These are phyloP conservation scores for Folsomia candida DNA, from an alignment of 2,888 invertebrate species.

Conservation along the genomic window DNA sequence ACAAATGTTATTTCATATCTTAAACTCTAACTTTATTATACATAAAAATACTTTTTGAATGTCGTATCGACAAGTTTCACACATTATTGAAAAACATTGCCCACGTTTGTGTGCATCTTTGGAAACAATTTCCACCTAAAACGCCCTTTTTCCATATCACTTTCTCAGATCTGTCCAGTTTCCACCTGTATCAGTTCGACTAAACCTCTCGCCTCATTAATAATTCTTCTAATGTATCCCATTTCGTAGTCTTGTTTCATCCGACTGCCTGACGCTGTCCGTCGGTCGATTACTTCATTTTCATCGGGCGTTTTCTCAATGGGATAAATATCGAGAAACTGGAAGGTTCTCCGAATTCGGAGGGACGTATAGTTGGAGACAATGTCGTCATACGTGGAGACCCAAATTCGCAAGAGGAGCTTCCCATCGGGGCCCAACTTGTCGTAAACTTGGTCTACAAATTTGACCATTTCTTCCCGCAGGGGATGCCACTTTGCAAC, in stretches of 20 bases:
- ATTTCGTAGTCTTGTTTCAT: neutral
- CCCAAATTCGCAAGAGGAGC: constrained; percentile 1
- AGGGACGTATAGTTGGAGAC: constrained; percentile 18
- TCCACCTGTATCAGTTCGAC: no score
- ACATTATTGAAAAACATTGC: no score
- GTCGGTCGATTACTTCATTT: neutral
- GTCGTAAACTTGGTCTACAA: neutral
- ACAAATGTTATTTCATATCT: no score
- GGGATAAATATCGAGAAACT: constrained; percentile 10
- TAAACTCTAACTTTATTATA: no score
- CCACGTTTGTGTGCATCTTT: no score
- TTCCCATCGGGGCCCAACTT: neutral
- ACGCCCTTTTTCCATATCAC: no score
- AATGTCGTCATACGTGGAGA: constrained; percentile 18
- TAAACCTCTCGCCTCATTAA: neutral
- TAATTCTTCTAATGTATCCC: neutral
- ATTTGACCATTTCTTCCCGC: neutral
- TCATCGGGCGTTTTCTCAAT: constrained; percentile 9
- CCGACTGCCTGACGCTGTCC: neutral
- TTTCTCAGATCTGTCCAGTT: no score
- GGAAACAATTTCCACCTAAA: no score
- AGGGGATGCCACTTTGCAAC: neutral
- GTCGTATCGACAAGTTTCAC: no score
- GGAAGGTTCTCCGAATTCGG: constrained; percentile 8
- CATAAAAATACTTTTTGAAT: no score